Evolutionary conservation across 2,888 invertebrate genomes (phyloP), one percentile per base, ranked within the genome.

Genomic region (Drosophila mimica): DNA sequence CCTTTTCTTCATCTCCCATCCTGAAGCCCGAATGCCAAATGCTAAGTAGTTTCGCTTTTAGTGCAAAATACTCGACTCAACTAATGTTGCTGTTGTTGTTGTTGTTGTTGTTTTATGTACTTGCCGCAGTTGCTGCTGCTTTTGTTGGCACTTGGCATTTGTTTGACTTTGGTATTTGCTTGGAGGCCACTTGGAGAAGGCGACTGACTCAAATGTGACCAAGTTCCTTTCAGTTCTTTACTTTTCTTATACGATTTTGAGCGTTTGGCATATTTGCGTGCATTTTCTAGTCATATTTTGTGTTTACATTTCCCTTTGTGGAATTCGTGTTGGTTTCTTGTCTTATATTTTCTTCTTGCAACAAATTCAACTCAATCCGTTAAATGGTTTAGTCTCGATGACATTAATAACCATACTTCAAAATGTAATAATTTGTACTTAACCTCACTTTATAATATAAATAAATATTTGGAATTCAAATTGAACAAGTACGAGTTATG

Each of bases 11-110:
- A 34, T 25, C 7, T 15, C 48, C 49, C 69, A 17, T 49, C 51
- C 57, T 49, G 38, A 63, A 56, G 60, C 75, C 68, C 77, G 61
- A 75, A 77, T 71, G 79, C 72, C 80, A 87, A 85, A 88, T 85
- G 84, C 87, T 85, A 88, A 86, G 88, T 88, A 88, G 84, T 83
- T 86, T 88, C 82, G 87, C 88, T 81, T 88, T 85, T 85, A 85
- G 84, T 85, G 86, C 86, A 83, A 86, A 88, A 86, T 74, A 81
- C 87, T 83, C 49, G 17, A 30, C 52, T 64, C 60, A n/a, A 59
- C 56, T 58, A 34, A 13, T 11, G 31, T 20, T 52, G 38, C 28
- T 33, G 46, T 40, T 51, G 36, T 60, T 68, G 34, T 57, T 74
- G 61, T 68, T 56, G 60, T 43, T 63, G 28, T 63, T 46, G 56